Evolutionary conservation across 2,113 vertebrate species (phyloP).

Genomic region (Protobothrops mucrosquamatus): DNA sequence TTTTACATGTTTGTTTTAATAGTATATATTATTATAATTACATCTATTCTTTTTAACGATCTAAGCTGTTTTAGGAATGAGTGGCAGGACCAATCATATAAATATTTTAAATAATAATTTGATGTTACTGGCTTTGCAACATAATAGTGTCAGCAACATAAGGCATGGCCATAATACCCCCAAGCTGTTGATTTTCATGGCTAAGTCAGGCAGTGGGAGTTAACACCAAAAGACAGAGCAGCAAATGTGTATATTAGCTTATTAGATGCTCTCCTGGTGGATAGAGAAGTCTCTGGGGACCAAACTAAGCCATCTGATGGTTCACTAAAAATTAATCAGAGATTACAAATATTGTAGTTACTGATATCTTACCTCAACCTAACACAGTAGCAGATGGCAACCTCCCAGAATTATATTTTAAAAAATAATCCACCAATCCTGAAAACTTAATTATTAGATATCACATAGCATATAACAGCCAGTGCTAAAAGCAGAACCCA

Average conservation of each 20-base stretch:
- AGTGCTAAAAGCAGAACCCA: constrained; percentile 24
- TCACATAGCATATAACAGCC: constrained; percentile 1
- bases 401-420: neutral
- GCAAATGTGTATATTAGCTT: neutral
- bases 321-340: neutral
- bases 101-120: neutral
- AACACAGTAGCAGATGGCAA: neutral
- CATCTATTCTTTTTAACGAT: neutral
- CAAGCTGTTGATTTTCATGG: neutral
- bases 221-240: neutral
- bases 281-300: neutral
- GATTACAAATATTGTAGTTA: neutral
- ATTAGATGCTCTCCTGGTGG: neutral
- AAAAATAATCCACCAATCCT: neutral
- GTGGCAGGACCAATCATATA: neutral
- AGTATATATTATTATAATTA: neutral
- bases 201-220: neutral
- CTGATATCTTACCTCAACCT: neutral
- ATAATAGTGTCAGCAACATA: neutral
- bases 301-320: neutral
- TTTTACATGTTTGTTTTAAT: neutral
- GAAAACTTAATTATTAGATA: neutral
- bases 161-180: neutral
- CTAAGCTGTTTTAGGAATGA: neutral
- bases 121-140: neutral